phyloP scores from a whole-genome alignment of 2,113 vertebrate species.

The Malurus alboscapulatus region DNA sequence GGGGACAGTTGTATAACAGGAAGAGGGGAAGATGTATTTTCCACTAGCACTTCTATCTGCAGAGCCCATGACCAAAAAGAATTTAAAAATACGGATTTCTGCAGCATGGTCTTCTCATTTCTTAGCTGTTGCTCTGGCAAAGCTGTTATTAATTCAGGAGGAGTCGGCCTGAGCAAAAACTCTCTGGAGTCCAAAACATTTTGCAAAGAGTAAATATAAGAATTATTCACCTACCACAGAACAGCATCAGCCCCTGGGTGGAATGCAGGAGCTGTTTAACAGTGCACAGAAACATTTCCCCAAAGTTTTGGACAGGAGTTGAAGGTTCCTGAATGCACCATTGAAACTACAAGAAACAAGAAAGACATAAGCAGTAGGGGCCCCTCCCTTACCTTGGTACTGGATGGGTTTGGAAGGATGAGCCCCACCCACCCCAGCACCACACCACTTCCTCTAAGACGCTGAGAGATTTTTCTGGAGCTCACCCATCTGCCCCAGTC shows the following conservation, averaged over 20 bases:
- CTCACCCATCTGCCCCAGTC: constrained; percentile 31
- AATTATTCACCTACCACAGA: constrained; percentile 63
- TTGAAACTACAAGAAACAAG: not conserved
- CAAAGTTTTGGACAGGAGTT: not conserved
- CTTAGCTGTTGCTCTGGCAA: constrained; percentile 20
- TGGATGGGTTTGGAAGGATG: not conserved
- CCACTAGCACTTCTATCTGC: not conserved
- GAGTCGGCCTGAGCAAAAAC: constrained; percentile 34
- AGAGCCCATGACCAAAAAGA: not conserved
- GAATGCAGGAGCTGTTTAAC: constrained; percentile 53
- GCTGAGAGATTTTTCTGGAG: constrained; percentile 3
- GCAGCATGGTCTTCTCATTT: not conserved
- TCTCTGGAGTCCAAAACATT: constrained; percentile 28
- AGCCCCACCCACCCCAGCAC: not conserved
- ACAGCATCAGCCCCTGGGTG: constrained; percentile 51
- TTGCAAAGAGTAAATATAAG: constrained; percentile 39
- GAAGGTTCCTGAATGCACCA: not conserved
- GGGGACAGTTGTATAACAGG: not conserved
- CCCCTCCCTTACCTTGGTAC: not conserved
- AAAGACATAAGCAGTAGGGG: not conserved
- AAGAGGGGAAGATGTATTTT: not conserved
- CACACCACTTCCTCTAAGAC: not conserved
- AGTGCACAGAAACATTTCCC: not conserved
- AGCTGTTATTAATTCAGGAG: constrained; percentile 58
- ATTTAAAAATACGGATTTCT: not conserved